Percentiles rank a stretch among this genome's conserved stretches.
phyloP scores from a whole-genome alignment of 2,797 vertebrate genomes.

The Paramormyrops hopkinsi region DNA sequence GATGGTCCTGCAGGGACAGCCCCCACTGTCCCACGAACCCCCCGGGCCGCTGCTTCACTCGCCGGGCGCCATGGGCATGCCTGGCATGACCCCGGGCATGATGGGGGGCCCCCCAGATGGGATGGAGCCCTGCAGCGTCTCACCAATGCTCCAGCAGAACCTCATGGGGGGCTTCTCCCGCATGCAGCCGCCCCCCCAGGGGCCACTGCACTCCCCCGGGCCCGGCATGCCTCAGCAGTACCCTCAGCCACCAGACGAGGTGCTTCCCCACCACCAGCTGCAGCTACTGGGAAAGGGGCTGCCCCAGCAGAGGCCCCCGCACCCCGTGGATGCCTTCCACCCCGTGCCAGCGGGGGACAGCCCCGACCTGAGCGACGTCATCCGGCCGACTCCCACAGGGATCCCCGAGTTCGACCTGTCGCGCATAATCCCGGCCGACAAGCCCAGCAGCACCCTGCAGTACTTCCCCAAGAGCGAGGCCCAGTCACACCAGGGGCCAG shows the following conservation, averaged over 20 bases:
- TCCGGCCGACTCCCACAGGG: constrained; percentile 83
- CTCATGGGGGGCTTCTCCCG: constrained; percentile 76
- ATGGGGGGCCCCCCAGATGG: constrained; percentile 72
- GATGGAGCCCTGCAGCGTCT: constrained; percentile 68
- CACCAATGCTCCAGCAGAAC: constrained; percentile 78
- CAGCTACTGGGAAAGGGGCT: constrained; percentile 79
- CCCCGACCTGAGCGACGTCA: constrained; percentile 91
- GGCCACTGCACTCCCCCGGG: constrained; percentile 71
- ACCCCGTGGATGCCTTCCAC: constrained; percentile 65
- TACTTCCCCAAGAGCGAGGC: constrained; percentile 89
- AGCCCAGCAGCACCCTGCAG: constrained; percentile 96
- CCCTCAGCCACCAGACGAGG: constrained; percentile 66
- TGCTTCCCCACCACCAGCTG: constrained; percentile 68
- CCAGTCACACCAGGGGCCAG: constrained; percentile 60
- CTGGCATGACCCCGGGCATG: constrained; percentile 70
- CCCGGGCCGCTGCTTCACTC: constrained; percentile 76
- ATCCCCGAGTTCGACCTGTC: constrained; percentile 97
- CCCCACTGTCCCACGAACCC: constrained; percentile 80
- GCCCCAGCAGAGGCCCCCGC: constrained; percentile 63
- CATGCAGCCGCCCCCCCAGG: constrained; percentile 71
- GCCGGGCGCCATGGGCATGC: constrained; percentile 79
- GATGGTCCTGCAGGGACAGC: constrained; percentile 77
- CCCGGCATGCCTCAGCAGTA: constrained; percentile 75
- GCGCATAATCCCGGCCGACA: constrained; percentile 95
- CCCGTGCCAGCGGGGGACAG: constrained; percentile 74